Base-by-base conservation (phyloP, 2,888 invertebrate species). In the Drosophila cognata region DNA sequence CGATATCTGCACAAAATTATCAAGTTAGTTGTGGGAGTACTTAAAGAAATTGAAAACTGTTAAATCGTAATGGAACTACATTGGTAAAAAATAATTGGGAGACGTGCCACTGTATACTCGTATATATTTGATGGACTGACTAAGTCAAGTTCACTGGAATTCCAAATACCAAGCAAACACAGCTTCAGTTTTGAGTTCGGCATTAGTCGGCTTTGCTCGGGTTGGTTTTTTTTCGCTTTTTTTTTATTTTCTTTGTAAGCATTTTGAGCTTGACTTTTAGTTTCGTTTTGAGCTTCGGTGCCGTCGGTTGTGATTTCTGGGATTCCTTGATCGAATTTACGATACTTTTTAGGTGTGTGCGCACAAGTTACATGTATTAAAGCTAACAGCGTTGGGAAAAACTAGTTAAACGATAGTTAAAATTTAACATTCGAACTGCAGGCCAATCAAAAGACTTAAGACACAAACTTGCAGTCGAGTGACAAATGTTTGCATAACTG, bases 121-220 rank as follows among this genome's bases (percentile, higher is more conserved):
- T n/a, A 35, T 57, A 56, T 71, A 65, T 59, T 67, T 61, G 58
- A 74, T 59, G 29, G 53, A 55, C 70, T 81, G 89, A 84, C 82
- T 82, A 77, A 87, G 85, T 85, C 90, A 89, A 86, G 90, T 88
- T 86, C 75, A 89, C 61, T 77, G 71, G 74, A 76, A 84, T 74
- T 65, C 50, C 58, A 63, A 65, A 80, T 43, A 79, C 72, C 51
- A 56, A 38, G 77, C 53, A 36, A 35, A 29, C 64, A 38, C 66
- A 58, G 61, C 36, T 57, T 56, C 25, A 50, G 51, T 36, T 52
- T 29, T 56, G 16, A 43, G 51, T 2, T 74, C 46, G 51, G 35
- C 48, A n/a, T 36, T 35, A 25, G 21, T 62, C 38, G 50, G 38
- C 55, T 52, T 31, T 46, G 52, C 31, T 74, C 59, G 71, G 52